Base-by-base conservation (phyloP, 2,888 invertebrate genomes). In the Torymus aiolomorphi region DNA sequence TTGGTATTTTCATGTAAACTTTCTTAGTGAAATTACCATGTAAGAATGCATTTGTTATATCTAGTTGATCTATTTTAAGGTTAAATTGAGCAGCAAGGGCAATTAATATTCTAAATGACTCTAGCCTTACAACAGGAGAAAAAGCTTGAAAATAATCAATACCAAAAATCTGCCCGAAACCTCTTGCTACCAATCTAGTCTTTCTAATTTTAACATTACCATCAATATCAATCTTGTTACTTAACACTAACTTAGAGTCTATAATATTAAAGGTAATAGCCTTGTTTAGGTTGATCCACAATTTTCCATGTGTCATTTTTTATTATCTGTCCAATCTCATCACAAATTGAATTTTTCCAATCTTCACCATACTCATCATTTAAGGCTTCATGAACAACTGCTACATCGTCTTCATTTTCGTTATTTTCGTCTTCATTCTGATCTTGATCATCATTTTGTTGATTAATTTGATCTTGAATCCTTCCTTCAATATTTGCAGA, bases 181-280 rank as follows among this genome's bases (percentile, higher is more conserved):
- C 67, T 67, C 51, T 54, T 67, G 76, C 66, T 20, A 76, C 76
- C 20, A 76, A 42, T 66, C 67, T 54, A 13, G 67, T 56, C 56
- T 66, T 76, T 67, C 63, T 63, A 52, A 13, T 63, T 16, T 13
- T n/a, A 16, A 74, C 16, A 52, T 52, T 65, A 20, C 74, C 65
- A 24, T 70, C 16, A 20, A 20, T 31, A 20, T 70, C 31, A 24
- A 11, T 56, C 16, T 70, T 70, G 20, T 54, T 56, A 31, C n/a
- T 70, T 56, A 70, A 56, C 31, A 70, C 70, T 56, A 70, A 56
- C 14, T 70, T 70, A 24, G 56, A 56, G 20, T 31, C 57, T 20
- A 70, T 70, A 56, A 70, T 56, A 24, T 70, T 70, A 2, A 18
- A n/a, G n/a, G n/a, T n/a, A n/a, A n/a, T n/a, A n/a, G n/a, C n/a